Base-by-base conservation (phyloP, 2,888 invertebrate species). In the Mesorhabditis sp. region DNA sequence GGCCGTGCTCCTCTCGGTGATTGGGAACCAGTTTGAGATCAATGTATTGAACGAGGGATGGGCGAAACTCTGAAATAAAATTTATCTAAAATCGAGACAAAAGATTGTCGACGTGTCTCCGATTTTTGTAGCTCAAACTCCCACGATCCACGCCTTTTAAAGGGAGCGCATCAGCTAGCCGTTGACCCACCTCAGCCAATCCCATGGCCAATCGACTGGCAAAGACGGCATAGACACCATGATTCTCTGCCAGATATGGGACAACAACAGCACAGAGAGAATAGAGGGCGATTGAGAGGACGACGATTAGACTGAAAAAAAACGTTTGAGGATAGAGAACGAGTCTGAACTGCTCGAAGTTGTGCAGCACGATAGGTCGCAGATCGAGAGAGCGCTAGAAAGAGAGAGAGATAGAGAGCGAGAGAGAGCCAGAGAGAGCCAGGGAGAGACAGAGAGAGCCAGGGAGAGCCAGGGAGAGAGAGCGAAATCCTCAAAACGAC, bases 21-120 rank as follows among this genome's bases (percentile, higher is more conserved):
- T 74, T 0, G 82, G 82, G 50, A 82, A 76, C 82, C 82, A 82
- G 45, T 80, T 74, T 41, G 80, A 73, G 15, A 81, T 76, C n/a
- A 82, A 75, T 13, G 79, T 72, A 45, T 82, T 82, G 70, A 78
- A 75, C 4, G 81, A 72, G 1, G 82, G 82, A 5, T 80, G 71
- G n/a, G 80, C 74, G 64, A 82, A 76, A 5, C 80, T 79, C 75
- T 78, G 70, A 63, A 78, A 65, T 13, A 45, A 15, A 63, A 63
- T 10, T 13, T 5, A 43, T 28, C 7, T 58, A 6, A 50, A 13
- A 67, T 45, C 44, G 43, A 43, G 5, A 6, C n/a, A 67, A n/a
- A 45, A 45, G 45, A 43, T 45, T 43, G 10, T n/a, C 13, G 7
- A 28, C n/a, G n/a, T 63, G 7, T 63, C 28, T 3, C 63, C 13